Percentiles rank a stretch among this genome's conserved stretches.
Evolutionary conservation across 2,113 vertebrate species (phyloP).

Genomic region (Eubucco bourcierii): DNA sequence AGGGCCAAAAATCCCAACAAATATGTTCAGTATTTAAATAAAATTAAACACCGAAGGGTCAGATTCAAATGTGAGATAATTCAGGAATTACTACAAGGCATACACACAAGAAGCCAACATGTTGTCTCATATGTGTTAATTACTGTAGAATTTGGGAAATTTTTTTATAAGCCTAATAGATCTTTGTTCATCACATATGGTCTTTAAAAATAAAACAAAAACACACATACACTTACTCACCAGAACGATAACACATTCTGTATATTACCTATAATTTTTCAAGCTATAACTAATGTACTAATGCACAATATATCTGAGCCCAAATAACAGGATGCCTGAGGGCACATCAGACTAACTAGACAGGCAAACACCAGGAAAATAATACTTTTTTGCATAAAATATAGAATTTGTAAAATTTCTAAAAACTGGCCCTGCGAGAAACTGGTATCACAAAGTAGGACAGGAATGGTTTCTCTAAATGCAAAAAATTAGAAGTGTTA

Average conservation of each 20-base stretch:
- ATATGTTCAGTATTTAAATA: neutral
- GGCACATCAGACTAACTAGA: neutral
- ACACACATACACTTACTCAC: neutral
- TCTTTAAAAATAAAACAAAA: no score
- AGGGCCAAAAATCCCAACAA: neutral
- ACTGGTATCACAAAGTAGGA: neutral
- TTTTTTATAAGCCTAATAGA: neutral
- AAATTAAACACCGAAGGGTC: neutral
- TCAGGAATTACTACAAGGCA: neutral
- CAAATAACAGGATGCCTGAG: neutral
- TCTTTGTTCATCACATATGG: neutral
- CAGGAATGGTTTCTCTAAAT: neutral
- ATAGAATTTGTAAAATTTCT: neutral
- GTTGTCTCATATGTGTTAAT: neutral
- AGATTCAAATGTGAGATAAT: neutral
- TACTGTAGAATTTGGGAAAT: neutral
- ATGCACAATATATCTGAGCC: neutral
- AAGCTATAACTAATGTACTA: neutral
- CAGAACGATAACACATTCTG: neutral
- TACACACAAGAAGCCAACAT: neutral
- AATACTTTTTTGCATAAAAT: neutral
- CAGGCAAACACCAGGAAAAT: neutral
- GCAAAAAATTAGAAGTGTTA: neutral
- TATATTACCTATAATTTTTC: neutral
- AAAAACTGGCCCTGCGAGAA: neutral